A percentile compares a stretch with the other conserved stretches of the same genome.
Evolutionary conservation across 2,888 invertebrate genomes (phyloP).

Genomic region (Rotaria sp.): DNA sequence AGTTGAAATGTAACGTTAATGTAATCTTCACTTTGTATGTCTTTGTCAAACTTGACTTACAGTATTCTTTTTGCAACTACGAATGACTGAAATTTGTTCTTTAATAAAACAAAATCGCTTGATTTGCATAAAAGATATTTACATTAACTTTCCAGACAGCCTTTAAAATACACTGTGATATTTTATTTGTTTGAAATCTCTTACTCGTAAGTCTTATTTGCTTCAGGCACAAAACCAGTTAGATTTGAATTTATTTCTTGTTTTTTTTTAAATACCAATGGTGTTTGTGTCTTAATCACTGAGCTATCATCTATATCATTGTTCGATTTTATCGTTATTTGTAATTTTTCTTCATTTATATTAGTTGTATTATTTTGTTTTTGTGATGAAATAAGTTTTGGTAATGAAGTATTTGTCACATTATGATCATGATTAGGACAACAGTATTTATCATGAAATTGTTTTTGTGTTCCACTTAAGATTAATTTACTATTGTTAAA

Average conservation of each 20-base stretch:
- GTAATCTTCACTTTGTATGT: too few relatives aligned
- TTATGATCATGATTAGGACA: not conserved
- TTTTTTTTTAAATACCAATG: not conserved
- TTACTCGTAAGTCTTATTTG: conserved; percentile 14
- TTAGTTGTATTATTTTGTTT: not conserved
- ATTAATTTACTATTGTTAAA: conserved; percentile 26
- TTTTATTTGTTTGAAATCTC: not conserved
- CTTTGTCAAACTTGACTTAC: too few relatives aligned
- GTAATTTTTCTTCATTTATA: not conserved
- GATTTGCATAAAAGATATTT: too few relatives aligned
- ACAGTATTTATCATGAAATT: not conserved
- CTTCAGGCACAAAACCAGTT: not conserved
- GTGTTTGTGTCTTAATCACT: not conserved
- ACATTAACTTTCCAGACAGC: too few relatives aligned
- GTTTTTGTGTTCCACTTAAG: not conserved
- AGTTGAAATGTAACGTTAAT: too few relatives aligned
- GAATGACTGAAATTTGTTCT: too few relatives aligned
- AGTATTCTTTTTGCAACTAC: too few relatives aligned
- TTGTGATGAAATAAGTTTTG: not conserved
- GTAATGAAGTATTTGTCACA: not conserved
- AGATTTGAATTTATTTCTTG: not conserved
- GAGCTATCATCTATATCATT: not conserved
- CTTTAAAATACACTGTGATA: too few relatives aligned
- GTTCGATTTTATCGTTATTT: too few relatives aligned
- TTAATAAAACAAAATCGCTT: too few relatives aligned